These are phyloP conservation scores for Ictalurus furcatus DNA, from an alignment of 2,113 vertebrate genomes.

Conservation along the genomic window DNA sequence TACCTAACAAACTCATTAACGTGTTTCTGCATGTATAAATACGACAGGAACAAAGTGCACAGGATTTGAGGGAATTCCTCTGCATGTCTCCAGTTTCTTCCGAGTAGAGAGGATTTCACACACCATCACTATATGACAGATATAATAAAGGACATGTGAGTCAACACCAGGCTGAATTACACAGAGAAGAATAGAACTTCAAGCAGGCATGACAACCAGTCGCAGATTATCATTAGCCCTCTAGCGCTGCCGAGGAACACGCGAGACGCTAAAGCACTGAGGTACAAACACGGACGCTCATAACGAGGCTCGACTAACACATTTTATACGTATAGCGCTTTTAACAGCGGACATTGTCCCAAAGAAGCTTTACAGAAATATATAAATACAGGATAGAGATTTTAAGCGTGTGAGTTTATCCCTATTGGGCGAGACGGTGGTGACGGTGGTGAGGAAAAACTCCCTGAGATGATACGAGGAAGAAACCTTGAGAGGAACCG, in stretches of 20 bases:
- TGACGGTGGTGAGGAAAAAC: too few species aligned
- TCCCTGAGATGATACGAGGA: too few species aligned
- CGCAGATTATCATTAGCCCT: conserved; percentile 30
- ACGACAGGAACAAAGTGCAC: neutral
- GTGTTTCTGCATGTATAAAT: neutral
- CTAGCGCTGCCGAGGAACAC: conserved; percentile 37
- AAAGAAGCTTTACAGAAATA: too few species aligned
- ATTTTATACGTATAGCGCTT: too few species aligned
- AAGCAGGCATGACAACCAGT: conserved; percentile 31
- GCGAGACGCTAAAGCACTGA: neutral
- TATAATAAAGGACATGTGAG: conserved; percentile 41
- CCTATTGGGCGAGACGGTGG: too few species aligned
- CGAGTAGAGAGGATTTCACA: conserved; percentile 37
- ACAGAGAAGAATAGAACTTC: conserved; percentile 38
- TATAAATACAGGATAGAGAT: too few species aligned
- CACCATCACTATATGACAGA: conserved; percentile 22
- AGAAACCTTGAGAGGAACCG: too few species aligned
- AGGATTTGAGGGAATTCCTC: conserved; percentile 19
- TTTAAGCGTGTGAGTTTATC: too few species aligned
- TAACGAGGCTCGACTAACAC: neutral
- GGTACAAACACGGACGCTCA: neutral
- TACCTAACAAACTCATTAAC: neutral
- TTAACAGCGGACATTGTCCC: too few species aligned
- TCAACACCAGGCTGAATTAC: conserved; percentile 45
- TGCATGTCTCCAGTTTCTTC: conserved; percentile 42